A percentile compares a stretch with the other conserved stretches of the same genome.
Evolutionary conservation across 2,113 vertebrate genomes (phyloP).

Genomic region (Rhadina sibilatrix): DNA sequence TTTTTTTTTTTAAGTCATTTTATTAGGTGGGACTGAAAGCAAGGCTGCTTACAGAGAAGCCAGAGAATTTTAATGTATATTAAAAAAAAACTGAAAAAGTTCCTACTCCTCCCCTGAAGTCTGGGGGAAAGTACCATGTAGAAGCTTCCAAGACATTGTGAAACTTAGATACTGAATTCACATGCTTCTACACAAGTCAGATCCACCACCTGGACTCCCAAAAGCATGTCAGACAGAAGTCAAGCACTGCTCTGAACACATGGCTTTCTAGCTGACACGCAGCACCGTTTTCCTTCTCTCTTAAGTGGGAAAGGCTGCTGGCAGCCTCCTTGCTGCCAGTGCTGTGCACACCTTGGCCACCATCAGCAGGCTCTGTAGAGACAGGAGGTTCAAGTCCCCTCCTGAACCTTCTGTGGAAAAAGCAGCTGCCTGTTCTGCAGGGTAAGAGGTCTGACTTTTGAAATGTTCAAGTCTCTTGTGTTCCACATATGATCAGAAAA

Average conservation of each 20-base stretch:
- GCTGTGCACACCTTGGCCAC: accelerated
- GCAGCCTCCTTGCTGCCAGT: no score
- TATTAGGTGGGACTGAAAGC: not conserved
- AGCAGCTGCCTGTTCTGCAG: not conserved
- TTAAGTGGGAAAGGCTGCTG: accelerated
- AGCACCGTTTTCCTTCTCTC: not conserved
- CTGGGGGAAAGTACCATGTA: not conserved
- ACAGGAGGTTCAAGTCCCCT: not conserved
- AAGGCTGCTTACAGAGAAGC: not conserved
- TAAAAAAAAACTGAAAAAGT: not conserved
- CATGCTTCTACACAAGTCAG: not conserved
- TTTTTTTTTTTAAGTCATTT: not conserved
- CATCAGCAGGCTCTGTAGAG: accelerated
- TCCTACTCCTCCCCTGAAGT: not conserved
- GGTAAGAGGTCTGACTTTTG: not conserved
- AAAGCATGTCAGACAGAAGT: not conserved
- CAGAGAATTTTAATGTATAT: not conserved
- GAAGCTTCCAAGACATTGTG: not conserved
- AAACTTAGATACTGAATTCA: not conserved
- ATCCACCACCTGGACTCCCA: accelerated
- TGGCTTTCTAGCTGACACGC: not conserved
- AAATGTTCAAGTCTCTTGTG: not conserved
- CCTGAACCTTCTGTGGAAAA: not conserved
- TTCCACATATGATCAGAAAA: not conserved
- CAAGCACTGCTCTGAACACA: not conserved